Conservation (phyloP, 35 echinoderm and acorn worm species). For the Eucidaris tribuloides region DNA sequence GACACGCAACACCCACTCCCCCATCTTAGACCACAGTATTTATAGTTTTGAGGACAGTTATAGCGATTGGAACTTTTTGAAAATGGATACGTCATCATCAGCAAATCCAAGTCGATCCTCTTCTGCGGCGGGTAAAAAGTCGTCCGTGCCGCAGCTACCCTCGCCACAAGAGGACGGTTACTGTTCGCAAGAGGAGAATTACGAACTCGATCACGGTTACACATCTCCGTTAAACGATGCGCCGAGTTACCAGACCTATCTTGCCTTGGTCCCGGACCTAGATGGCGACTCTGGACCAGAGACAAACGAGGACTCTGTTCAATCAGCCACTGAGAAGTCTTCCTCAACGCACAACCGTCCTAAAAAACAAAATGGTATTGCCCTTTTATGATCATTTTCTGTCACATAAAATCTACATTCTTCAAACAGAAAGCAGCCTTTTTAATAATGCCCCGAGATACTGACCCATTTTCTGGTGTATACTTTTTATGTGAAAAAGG, state of each 20-base stretch:
- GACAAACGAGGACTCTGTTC: too few species aligned
- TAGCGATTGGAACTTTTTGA: conserved; percentile 5
- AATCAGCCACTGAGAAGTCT: too few species aligned
- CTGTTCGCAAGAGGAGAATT: conserved; percentile 31
- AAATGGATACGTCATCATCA: background rate
- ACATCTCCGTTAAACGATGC: conserved; percentile 59
- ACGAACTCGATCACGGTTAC: conserved; percentile 47
- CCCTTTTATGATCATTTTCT: too few species aligned
- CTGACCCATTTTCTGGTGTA: too few species aligned
- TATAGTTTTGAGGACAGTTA: conserved; percentile 13
- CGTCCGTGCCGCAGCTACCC: too few species aligned
- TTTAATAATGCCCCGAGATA: too few species aligned
- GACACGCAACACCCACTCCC: background rate
- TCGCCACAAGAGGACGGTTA: conserved; percentile 58
- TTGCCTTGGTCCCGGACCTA: conserved; percentile 66
- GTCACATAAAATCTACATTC: too few species aligned
- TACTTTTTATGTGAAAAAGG: too few species aligned
- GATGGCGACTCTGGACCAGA: conserved; percentile 20
- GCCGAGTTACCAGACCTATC: conserved; percentile 65
- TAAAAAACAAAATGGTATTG: too few species aligned
- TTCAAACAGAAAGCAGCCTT: too few species aligned
- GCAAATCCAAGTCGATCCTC: background rate
- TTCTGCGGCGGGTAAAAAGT: background rate
- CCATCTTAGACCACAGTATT: background rate
- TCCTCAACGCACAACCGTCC: too few species aligned